Percentiles rank a stretch among this genome's conserved stretches.
These are phyloP conservation scores for Panulirus ornatus DNA, from an alignment of 1,140 invertebrate species.

Conservation along the genomic window DNA sequence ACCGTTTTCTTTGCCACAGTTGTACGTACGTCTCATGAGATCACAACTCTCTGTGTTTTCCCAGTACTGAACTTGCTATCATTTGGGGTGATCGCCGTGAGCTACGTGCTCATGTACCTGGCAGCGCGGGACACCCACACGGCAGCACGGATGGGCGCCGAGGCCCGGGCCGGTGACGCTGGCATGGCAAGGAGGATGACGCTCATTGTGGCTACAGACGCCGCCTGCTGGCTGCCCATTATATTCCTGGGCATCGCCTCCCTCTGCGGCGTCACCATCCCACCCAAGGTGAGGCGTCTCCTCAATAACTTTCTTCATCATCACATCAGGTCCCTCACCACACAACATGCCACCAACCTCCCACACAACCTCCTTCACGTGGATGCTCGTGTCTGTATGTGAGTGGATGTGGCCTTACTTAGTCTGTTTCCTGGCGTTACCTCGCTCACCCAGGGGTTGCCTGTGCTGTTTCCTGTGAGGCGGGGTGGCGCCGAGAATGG, in stretches of 20 bases:
- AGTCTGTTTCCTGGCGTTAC: too few species aligned
- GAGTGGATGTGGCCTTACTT: too few species aligned
- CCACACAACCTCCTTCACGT: not conserved
- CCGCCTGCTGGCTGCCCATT: conserved; percentile 82
- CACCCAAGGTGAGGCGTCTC: conserved; percentile 79
- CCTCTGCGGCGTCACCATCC: conserved; percentile 79
- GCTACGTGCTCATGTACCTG: conserved; percentile 82
- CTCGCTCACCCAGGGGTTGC: too few species aligned
- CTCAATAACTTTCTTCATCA: not conserved
- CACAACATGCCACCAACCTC: not conserved
- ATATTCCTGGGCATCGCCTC: conserved; percentile 80
- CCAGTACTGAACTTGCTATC: conserved; percentile 80
- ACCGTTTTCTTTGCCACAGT: too few species aligned
- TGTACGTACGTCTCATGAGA: too few species aligned
- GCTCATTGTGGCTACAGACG: conserved; percentile 81
- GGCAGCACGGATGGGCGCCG: conserved; percentile 79
- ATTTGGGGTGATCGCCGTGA: conserved; percentile 80
- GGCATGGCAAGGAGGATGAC: conserved; percentile 82
- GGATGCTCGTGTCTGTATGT: too few species aligned
- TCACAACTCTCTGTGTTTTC: too few species aligned
- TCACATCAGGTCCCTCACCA: not conserved
- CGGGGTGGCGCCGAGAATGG: too few species aligned
- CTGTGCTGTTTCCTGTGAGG: too few species aligned
- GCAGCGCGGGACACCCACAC: conserved; percentile 80
- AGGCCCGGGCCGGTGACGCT: conserved; percentile 76